Conservation (phyloP, 2,888 invertebrate species). For the Drosophila anomalipes region DNA sequence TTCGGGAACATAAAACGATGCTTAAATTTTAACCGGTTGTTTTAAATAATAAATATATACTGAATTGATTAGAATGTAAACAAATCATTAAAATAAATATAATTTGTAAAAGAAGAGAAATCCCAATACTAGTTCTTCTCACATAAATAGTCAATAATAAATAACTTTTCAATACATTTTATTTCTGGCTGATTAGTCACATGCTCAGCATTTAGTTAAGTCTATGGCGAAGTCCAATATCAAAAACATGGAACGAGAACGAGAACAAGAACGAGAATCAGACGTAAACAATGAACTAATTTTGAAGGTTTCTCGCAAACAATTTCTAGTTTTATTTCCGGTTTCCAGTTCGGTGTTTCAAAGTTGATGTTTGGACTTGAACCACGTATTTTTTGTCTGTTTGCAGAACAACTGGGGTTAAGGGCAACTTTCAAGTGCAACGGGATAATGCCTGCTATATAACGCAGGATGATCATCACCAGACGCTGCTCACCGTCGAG, state of each 20-base stretch:
- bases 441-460: conserved; percentile 93
- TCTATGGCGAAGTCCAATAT: conserved; percentile 7
- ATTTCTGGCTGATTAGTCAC: conserved; percentile 35
- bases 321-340: conserved; percentile 9
- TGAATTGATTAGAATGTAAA: neutral
- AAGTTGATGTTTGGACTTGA: neutral
- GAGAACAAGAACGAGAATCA: neutral
- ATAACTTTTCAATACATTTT: conserved; percentile 8
- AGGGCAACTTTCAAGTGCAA: conserved; percentile 90
- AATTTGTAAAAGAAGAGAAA: neutral
- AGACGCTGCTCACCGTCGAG: conserved; percentile 90
- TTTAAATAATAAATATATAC: conserved; percentile 11
- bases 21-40: conserved; percentile 49
- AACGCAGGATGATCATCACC: conserved; percentile 91
- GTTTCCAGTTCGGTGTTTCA: neutral
- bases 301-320: conserved; percentile 26
- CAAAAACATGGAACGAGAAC: conserved; percentile 6
- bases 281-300: neutral
- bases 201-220: conserved; percentile 21
- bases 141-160: neutral
- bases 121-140: neutral
- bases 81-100: neutral
- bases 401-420: conserved; percentile 88
- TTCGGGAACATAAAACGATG: conserved; percentile 11
- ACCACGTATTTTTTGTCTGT: neutral